phyloP scores from a whole-genome alignment of 2,113 vertebrate species.

The Gymnarchus niloticus region DNA sequence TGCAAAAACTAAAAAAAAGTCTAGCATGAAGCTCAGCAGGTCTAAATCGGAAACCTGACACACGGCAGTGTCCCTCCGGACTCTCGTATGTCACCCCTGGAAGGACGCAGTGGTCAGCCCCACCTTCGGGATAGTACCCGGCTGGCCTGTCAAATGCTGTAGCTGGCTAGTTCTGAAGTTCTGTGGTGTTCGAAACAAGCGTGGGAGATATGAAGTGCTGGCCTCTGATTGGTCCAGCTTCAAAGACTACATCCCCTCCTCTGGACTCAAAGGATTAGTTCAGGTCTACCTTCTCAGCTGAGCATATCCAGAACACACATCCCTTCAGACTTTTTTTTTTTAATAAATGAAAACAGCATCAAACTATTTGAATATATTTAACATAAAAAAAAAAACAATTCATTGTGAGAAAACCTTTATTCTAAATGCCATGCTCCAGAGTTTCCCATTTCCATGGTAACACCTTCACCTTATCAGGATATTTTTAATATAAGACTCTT shows the following conservation, averaged over 20 bases:
- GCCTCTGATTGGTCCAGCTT: background rate
- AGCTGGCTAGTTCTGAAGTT: background rate
- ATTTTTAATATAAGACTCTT: slow-evolving; percentile 32
- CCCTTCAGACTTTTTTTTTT: background rate
- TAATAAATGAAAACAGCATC: background rate
- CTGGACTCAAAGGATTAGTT: background rate
- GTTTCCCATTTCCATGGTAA: slow-evolving; percentile 47
- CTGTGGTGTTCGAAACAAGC: background rate
- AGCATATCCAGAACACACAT: background rate
- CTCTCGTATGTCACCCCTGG: background rate
- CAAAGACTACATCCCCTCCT: background rate
- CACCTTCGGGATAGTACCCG: background rate
- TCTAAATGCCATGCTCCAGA: background rate
- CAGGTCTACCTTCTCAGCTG: background rate
- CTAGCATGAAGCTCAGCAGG: background rate
- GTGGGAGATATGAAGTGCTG: background rate
- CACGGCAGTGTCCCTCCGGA: background rate
- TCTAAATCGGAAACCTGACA: background rate
- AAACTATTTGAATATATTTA: background rate
- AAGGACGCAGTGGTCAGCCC: background rate
- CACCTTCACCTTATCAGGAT: slow-evolving; percentile 28
- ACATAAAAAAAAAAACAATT: background rate
- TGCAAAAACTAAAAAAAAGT: background rate
- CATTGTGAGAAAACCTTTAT: slow-evolving; percentile 1
- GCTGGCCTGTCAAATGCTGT: background rate